Percentiles rank a stretch among this genome's conserved stretches.
phyloP scores from a whole-genome alignment of 2,113 vertebrate species.

The Chiloscyllium plagiosum region DNA sequence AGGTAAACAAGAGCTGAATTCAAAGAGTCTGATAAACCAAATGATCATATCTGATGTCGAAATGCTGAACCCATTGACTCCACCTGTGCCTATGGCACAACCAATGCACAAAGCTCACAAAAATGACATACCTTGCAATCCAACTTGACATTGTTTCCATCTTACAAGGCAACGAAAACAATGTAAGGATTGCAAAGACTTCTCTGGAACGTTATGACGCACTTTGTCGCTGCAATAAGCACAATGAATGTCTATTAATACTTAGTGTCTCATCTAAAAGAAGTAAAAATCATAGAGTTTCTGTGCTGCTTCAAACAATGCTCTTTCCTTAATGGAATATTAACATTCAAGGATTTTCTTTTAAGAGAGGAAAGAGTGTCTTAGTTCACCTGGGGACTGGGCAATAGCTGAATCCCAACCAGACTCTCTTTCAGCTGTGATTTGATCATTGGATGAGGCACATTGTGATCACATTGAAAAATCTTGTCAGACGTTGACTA shows the following conservation, averaged over 20 bases:
- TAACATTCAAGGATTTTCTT: neutral
- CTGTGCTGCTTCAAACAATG: neutral
- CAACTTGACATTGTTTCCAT: neutral
- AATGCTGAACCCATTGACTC: neutral
- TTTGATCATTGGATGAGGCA: neutral
- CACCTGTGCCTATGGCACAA: neutral
- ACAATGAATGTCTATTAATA: neutral
- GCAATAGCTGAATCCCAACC: neutral
- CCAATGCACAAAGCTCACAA: neutral
- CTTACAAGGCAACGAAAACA: neutral
- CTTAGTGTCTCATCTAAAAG: neutral
- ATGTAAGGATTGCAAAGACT: conserved; percentile 7
- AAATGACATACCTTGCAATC: neutral
- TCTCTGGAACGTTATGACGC: neutral
- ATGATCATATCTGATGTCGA: neutral
- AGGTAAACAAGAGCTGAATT: neutral
- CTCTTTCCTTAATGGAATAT: neutral
- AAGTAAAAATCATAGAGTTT: neutral
- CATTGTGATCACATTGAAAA: neutral
- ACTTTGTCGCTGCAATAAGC: neutral
- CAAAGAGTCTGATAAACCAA: neutral
- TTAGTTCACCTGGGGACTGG: neutral
- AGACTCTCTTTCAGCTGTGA: neutral
- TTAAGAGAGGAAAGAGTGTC: neutral
- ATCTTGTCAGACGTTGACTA: too few species aligned